Evolutionary conservation across 2,113 vertebrate species (phyloP).

Genomic region (Dicaeum eximium): DNA sequence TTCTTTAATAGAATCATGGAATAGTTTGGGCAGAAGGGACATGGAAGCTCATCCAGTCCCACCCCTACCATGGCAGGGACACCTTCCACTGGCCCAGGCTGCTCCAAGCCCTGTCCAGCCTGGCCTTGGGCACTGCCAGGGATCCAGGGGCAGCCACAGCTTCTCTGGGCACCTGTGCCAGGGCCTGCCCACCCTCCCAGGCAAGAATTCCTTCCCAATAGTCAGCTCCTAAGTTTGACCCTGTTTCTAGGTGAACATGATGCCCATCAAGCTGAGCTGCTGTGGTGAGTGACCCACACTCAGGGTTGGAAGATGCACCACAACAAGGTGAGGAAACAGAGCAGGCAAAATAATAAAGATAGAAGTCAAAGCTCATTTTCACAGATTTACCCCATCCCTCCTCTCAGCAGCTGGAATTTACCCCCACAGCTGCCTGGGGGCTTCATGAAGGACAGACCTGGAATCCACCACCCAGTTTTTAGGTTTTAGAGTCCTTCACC

Average conservation of each 20-base stretch:
- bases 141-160: neutral
- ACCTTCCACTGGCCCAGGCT: fast-evolving
- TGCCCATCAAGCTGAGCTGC: neutral
- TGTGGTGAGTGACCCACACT: fast-evolving
- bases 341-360: neutral
- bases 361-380: neutral
- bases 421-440: too few species aligned
- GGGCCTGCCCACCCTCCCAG: fast-evolving
- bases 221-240: neutral
- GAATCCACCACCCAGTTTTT: neutral
- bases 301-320: neutral
- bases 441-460: neutral
- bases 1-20: neutral
- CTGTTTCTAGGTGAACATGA: neutral
- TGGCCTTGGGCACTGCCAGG: fast-evolving
- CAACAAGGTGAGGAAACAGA: neutral
- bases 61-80: neutral
- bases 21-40: neutral
- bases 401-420: neutral
- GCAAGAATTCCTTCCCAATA: neutral
- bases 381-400: neutral
- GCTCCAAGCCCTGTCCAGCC: fast-evolving
- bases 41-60: fast-evolving
- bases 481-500: neutral
- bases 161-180: neutral